Evolutionary conservation across 1,140 invertebrate genomes (phyloP), one percentile per base, ranked within the genome.

Genomic region (Episyrphus balteatus): DNA sequence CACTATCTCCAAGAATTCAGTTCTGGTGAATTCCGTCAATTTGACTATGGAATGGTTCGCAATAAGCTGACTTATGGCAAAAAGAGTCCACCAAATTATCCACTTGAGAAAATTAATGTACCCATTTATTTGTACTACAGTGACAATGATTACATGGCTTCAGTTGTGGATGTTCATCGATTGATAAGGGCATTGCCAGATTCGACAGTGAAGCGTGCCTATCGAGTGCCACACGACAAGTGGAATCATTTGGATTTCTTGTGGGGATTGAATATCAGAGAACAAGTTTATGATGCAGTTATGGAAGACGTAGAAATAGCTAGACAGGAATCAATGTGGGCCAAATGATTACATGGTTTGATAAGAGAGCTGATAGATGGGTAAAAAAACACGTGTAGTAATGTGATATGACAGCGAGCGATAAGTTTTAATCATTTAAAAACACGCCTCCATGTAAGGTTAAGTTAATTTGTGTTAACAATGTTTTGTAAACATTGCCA

Each of bases 181-280:
- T 66, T 83, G 7, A 57, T 62, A 7, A 58, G 51, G n/a, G 41
- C 19, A 13, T 52, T 62, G 50, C 47, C 50, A 13, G 55, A 55
- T 1, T 40, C 13, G 1, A 32, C 55, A 0, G 15, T 62, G 2
- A 56, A 36, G 21, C 48, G 52, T 33, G 31, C 21, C 21, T 31
- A 31, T 41, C 56, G 73, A 54, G 68, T 85, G 8, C 73, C 76
- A 0, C 66, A 75, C 44, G 58, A 67, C 2, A 68, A 76, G 36
- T 87, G 83, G 69, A 83, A 79, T 58, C 81, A 85, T 55, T 71
- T 83, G 50, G 82, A 86, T 66, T 86, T 83, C 69, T 72, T 79
- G 49, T 83, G 76, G 70, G 81, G 77, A 0, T 70, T 72, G 14
- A 73, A 78, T 51, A 70, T 76, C 0, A 75, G 75, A 51, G 66